phyloP scores from a whole-genome alignment of 2,797 vertebrate species.

The Taenioides sp. region DNA sequence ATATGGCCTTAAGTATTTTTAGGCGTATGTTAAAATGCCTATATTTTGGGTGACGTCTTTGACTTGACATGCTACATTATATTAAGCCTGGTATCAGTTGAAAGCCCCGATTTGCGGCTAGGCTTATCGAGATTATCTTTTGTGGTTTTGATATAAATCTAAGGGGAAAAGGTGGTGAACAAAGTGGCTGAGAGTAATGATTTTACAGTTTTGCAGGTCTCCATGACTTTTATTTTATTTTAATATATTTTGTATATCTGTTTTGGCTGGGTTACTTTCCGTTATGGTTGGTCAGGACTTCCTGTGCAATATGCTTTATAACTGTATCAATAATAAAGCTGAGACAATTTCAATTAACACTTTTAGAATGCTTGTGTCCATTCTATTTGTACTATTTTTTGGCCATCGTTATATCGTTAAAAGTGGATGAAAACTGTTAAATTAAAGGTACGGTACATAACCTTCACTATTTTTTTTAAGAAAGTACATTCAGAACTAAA shows the following conservation, averaged over 20 bases:
- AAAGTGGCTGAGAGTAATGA: slow-evolving; percentile 2
- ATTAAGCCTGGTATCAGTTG: background rate
- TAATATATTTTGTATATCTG: slow-evolving; percentile 25
- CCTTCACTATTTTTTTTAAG: too few relatives aligned
- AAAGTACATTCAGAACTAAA: too few relatives aligned
- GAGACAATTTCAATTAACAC: slow-evolving; percentile 46
- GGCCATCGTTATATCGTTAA: too few relatives aligned
- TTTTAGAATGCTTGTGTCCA: background rate
- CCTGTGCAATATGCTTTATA: slow-evolving; percentile 74
- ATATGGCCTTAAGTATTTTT: slow-evolving; percentile 7
- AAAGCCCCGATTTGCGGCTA: background rate
- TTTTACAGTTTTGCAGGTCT: slow-evolving; percentile 5
- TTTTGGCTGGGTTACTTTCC: slow-evolving; percentile 41
- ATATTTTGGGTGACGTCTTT: background rate
- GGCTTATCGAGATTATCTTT: slow-evolving; percentile 7
- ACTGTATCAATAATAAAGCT: slow-evolving; percentile 70
- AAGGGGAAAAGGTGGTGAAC: background rate
- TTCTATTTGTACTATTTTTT: background rate
- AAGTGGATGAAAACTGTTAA: too few relatives aligned
- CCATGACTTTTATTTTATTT: slow-evolving; percentile 35
- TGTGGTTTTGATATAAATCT: background rate
- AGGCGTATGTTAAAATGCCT: background rate
- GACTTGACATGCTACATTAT: background rate
- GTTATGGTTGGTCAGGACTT: slow-evolving; percentile 56
- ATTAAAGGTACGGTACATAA: too few relatives aligned